Evolutionary conservation across 2,888 invertebrate genomes (phyloP).

Genomic region (Caenorhabditis wallacei): DNA sequence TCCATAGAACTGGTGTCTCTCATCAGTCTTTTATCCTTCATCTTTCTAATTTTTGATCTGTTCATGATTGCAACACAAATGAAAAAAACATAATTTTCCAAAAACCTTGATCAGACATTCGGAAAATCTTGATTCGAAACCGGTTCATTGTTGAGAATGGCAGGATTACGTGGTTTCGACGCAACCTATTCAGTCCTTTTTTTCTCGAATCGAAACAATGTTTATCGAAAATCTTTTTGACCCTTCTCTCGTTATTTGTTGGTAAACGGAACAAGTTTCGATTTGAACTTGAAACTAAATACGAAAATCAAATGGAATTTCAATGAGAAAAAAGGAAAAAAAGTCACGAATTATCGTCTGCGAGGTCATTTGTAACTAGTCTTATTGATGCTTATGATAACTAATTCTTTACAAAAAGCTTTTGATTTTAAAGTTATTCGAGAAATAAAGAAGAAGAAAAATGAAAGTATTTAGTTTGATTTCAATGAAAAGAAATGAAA

Average conservation of each 20-base stretch:
- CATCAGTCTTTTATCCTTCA: slow-evolving; percentile 4
- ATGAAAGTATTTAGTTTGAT: slow-evolving; percentile 16
- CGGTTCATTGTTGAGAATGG: slow-evolving; percentile 24
- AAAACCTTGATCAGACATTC: slow-evolving; percentile 29
- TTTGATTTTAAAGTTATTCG: not conserved
- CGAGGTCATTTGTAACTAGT: slow-evolving; percentile 35
- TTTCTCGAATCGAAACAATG: slow-evolving; percentile 27
- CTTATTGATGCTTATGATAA: slow-evolving; percentile 31
- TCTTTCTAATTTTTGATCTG: slow-evolving; percentile 29
- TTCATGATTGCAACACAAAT: slow-evolving; percentile 15
- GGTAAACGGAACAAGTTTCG: slow-evolving; percentile 44
- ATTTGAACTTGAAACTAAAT: slow-evolving; percentile 25
- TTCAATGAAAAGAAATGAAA: slow-evolving; percentile 18
- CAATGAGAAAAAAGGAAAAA: not conserved
- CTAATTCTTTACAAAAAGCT: slow-evolving; percentile 18
- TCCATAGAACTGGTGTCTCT: not conserved
- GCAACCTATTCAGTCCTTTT: slow-evolving; percentile 38
- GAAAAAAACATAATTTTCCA: slow-evolving; percentile 14
- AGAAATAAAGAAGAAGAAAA: slow-evolving; percentile 6
- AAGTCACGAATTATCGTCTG: slow-evolving; percentile 2
- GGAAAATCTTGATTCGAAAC: slow-evolving; percentile 16
- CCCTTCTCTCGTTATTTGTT: slow-evolving; percentile 15
- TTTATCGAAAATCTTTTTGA: slow-evolving; percentile 36
- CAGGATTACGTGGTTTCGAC: slow-evolving; percentile 38
- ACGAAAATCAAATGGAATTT: slow-evolving; percentile 16